Conservation (phyloP, 2,797 vertebrate species). For the Oreochromis grahami region DNA sequence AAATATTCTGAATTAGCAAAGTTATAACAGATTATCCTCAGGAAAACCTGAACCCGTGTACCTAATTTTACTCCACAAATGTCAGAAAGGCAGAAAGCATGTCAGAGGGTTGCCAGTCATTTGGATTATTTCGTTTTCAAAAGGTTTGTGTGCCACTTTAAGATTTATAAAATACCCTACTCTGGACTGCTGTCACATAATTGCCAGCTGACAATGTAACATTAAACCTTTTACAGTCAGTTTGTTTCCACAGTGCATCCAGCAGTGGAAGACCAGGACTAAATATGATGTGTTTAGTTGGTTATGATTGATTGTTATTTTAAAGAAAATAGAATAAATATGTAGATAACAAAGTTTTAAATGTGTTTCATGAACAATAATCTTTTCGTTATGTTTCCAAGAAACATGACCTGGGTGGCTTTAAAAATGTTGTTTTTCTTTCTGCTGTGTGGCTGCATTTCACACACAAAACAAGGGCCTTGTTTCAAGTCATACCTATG, state of each 20-base stretch:
- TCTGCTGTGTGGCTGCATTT: background rate
- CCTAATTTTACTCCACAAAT: background rate
- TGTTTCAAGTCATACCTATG: background rate
- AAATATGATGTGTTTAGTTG: background rate
- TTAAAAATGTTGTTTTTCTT: background rate
- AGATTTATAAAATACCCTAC: background rate
- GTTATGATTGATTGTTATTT: background rate
- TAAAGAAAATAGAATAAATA: background rate
- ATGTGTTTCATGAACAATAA: background rate
- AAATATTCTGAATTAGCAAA: background rate
- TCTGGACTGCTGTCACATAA: background rate
- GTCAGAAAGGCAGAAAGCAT: background rate
- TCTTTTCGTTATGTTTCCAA: background rate
- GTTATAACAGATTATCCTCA: background rate
- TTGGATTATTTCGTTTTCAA: background rate
- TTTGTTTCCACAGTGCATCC: background rate
- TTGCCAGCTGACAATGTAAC: background rate
- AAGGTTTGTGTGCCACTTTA: background rate
- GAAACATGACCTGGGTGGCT: background rate
- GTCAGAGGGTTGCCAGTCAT: background rate
- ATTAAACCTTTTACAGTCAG: background rate
- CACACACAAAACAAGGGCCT: background rate
- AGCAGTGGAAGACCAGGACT: background rate
- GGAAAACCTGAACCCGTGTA: background rate
- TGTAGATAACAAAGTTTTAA: background rate